Base-by-base conservation (phyloP, 2,797 vertebrate genomes). In the Parambassis ranga region DNA sequence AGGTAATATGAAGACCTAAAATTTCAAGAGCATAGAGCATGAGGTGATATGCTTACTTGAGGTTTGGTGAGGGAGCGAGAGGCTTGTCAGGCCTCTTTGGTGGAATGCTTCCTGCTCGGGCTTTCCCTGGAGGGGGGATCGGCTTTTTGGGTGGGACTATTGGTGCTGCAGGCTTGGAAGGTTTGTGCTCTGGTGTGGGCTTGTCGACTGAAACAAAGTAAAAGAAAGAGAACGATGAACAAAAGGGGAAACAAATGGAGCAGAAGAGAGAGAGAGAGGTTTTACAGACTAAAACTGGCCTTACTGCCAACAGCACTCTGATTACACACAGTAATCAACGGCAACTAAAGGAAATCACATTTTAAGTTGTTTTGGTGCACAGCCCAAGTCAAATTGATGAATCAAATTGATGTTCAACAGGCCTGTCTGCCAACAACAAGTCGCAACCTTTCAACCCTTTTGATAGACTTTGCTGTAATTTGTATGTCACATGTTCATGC, bases 71-170 rank as follows among this genome's bases (percentile, higher is more conserved):
- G 10, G 94, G 90, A 48, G 90, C 65, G 1, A 91, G 84, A 70
- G 95, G 95, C 82, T 98, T 98, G 41, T 97, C 96, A 0, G 94
- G 95, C 72, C 94, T 90, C 84, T 95, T 98, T 4, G 94, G 92
- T 19, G 93, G 94, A 33, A 93, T 20, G 10, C 71, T 65, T 20
- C 68, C 93, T 16, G 91, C 85, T 77, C 91, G 88, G 71, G 78
- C 80, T 89, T 96, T 98, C 67, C 87, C 92, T 14, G 94, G 94
- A 65, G 91, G 94, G 30, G 92, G 95, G 59, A 91, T 69, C 0
- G 95, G 96, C 58, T 98, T 99, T 91, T 98, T 98, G 50, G 94
- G 95, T 4, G 96, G 96, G 49, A 96, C 95, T 65, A 94, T 77
- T 7, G 96, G 96, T 36, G 95, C 94, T 4, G 91, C 89, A 24